Base-by-base conservation (phyloP, 2,113 vertebrate genomes). In the Oncorhynchus gorbuscha region DNA sequence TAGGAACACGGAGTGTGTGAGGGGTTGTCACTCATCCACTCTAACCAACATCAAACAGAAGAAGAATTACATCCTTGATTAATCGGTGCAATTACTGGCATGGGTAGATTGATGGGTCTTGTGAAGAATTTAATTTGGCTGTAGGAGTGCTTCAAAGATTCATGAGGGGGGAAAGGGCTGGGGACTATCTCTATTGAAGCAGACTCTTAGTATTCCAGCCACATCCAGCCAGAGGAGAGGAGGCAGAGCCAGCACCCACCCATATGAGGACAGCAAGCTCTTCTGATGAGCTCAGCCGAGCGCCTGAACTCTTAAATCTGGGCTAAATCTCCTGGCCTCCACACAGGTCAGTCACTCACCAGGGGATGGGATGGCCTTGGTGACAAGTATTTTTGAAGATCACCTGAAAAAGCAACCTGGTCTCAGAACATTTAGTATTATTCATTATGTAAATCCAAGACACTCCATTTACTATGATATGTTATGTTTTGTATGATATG, bases 301-400 rank as follows among this genome's bases (percentile, higher is more conserved):
- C 9, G 64, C 28, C 65, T 74, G 62, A 65, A 79, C 76, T 73
- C 76, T 71, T 39, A 72, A 69, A 73, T 82, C 70, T 75, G 62
- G 59, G 4, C 69, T 70, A 55, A 30, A 82, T 76, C 73, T 55
- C 30, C 70, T 67, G 20, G 64, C 74, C 39, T 62, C 71, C 48
- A 64, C 48, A 28, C 35, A 45, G 30, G 61, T 72, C 76, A 61
- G 62, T 28, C 14, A 35, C 66, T 22, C 55, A 7, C 75, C 35
- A 3, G 30, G 35, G 39, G 59, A 35, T 24, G 67, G 65, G 45
- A 24, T 18, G 51, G 30, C 51, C 35, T 13, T 16, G 11, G 51
- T 55, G 51, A 55, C 51, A 67, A 61, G 58, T 26, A 7, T 4
- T 11, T 70, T 49, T 70, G 69, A 49, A 70, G 69, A 2, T 45